Evolutionary conservation across 2,888 invertebrate species (phyloP).

Genomic region (Ochropacha duplaris): DNA sequence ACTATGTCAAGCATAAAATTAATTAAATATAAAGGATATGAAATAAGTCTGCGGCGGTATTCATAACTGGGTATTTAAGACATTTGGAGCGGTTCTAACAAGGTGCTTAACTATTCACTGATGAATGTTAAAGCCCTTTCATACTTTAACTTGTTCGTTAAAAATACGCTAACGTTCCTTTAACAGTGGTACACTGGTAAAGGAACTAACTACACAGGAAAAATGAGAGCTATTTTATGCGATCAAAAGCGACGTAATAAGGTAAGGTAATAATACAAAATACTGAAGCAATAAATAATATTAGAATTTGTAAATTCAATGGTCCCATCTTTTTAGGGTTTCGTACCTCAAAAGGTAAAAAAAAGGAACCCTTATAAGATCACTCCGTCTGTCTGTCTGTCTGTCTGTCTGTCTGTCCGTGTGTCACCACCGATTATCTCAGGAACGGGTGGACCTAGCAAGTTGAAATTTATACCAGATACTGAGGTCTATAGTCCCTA

Average conservation of each 20-base stretch:
- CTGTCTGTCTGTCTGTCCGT: too few relatives aligned
- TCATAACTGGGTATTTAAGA: constrained; percentile 63
- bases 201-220: constrained; percentile 20
- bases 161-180: constrained; percentile 60
- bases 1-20: constrained; percentile 43
- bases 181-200: constrained; percentile 32
- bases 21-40: constrained; percentile 51
- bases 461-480: too few relatives aligned
- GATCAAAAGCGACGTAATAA: constrained; percentile 50
- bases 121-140: constrained; percentile 61
- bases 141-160: constrained; percentile 66
- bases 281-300: constrained; percentile 12
- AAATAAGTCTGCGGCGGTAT: constrained; percentile 38
- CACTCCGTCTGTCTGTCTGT: too few relatives aligned
- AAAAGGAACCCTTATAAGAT: too few relatives aligned
- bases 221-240: constrained; percentile 60
- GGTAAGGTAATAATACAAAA: constrained; percentile 50
- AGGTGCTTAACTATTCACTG: constrained; percentile 66
- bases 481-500: too few relatives aligned
- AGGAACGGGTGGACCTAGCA: too few relatives aligned
- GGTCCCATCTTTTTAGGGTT: too few relatives aligned
- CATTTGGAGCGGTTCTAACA: constrained; percentile 69
- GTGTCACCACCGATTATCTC: too few relatives aligned
- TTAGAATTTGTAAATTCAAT: too few relatives aligned
- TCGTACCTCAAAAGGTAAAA: too few relatives aligned